phyloP scores from a whole-genome alignment of 2,113 vertebrate genomes.

The Cyanoderma ruficeps region DNA sequence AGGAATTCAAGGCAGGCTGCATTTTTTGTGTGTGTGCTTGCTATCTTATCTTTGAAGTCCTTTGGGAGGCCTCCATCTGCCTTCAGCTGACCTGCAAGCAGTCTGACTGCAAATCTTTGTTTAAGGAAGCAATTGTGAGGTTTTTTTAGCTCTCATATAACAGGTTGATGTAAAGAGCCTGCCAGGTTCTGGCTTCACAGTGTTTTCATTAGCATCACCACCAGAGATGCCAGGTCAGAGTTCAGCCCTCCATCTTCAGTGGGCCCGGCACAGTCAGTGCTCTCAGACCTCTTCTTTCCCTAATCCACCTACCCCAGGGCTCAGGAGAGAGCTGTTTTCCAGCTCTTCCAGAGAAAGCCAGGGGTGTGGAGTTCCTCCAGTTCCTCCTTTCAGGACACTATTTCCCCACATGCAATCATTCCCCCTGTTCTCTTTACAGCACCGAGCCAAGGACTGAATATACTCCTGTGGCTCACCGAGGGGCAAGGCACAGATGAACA shows the following conservation, averaged over 20 bases:
- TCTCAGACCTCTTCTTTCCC: background rate
- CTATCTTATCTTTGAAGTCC: constrained; percentile 43
- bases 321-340: background rate
- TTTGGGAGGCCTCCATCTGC: background rate
- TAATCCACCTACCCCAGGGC: background rate
- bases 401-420: background rate
- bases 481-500: background rate
- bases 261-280: background rate
- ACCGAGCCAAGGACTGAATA: background rate
- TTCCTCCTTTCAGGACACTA: background rate
- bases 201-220: background rate
- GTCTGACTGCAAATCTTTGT: constrained; percentile 1
- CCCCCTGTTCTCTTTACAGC: background rate
- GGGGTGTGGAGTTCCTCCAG: fast-evolving
- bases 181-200: background rate
- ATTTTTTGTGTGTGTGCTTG: background rate
- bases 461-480: background rate
- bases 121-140: background rate
- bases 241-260: background rate
- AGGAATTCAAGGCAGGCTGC: constrained; percentile 15
- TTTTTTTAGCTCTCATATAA: background rate
- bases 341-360: background rate
- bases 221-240: background rate
- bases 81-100: background rate
- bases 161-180: background rate